Base-by-base conservation (phyloP, 2,797 vertebrate genomes). In the Euphonia xanthogaster region DNA sequence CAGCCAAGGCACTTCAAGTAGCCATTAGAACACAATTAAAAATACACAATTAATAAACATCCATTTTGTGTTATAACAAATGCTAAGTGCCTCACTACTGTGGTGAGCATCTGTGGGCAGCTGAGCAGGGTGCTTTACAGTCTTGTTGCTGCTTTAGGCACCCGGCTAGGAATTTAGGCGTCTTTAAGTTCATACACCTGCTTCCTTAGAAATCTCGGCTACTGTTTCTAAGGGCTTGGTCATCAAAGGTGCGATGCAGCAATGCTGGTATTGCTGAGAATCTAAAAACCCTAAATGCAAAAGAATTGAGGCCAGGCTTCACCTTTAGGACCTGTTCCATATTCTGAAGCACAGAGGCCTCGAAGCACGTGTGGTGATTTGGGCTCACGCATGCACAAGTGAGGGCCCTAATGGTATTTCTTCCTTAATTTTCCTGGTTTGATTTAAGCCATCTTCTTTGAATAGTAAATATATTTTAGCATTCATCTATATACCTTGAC, bases 401-500 rank as follows among this genome's bases (percentile, higher is more conserved):
- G 76, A 90, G 62, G 37, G 54, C 70, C 94, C 85, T 90, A 54
- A 90, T 31, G 73, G 88, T 97, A 90, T 97, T 97, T 97, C 96
- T 97, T 97, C 95, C 93, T 97, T 97, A 95, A 95, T 97, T 97
- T 96, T 93, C 91, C 82, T 97, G 96, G 67, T 97, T 98, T 98
- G 94, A 95, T 97, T 97, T 97, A 96, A 98, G 97, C 96, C 87
- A 97, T 97, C 96, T 98, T 97, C 90, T 97, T 97, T 96, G 94
- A 97, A 94, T 97, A 97, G 95, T 94, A 97, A 97, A 96, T 97
- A 87, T 95, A 97, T 96, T 97, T 97, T 97, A 97, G 92, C 93
- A 95, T 98, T 98, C 96, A 88, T 98, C 96, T 97, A 96, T 97
- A 98, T 97, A 97, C 97, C 97, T 98, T 98, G 96, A 97, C 96